Evolutionary conservation across 2,797 vertebrate species (phyloP).

Genomic region (Takifugu ocellatus): DNA sequence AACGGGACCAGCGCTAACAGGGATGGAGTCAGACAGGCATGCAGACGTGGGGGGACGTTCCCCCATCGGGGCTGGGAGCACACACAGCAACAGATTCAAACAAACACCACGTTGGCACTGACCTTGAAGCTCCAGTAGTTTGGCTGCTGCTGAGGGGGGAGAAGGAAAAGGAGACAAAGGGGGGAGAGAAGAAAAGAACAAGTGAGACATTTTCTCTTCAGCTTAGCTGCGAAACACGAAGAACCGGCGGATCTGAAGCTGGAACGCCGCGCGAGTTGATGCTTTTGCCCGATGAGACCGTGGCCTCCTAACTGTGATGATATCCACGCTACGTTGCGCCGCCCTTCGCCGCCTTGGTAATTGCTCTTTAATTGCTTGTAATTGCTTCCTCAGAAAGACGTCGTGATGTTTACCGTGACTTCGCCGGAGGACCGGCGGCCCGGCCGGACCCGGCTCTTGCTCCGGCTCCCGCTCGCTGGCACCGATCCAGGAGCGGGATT

Average conservation of each 20-base stretch:
- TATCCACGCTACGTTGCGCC: slow-evolving; percentile 52
- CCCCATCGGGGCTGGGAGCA: slow-evolving; percentile 53
- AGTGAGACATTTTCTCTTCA: slow-evolving; percentile 52
- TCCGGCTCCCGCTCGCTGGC: slow-evolving; percentile 19
- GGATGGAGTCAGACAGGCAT: slow-evolving; percentile 32
- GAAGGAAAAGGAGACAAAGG: slow-evolving; percentile 39
- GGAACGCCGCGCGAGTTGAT: neutral
- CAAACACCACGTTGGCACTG: slow-evolving; percentile 77
- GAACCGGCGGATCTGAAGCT: neutral
- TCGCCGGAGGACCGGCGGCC: slow-evolving; percentile 32
- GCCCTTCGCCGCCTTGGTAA: slow-evolving; percentile 61
- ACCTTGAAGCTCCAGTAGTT: slow-evolving; percentile 99
- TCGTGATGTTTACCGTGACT: slow-evolving; percentile 66
- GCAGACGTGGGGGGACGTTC: slow-evolving; percentile 36
- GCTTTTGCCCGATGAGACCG: neutral
- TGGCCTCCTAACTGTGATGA: slow-evolving; percentile 54
- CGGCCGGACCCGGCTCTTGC: slow-evolving; percentile 8
- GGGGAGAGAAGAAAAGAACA: slow-evolving; percentile 5
- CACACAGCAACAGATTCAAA: slow-evolving; percentile 54
- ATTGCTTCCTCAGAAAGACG: slow-evolving; percentile 57
- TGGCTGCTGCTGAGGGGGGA: slow-evolving; percentile 81
- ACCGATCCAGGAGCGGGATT: slow-evolving; percentile 32
- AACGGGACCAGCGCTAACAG: slow-evolving; percentile 31
- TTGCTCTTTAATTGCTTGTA: slow-evolving; percentile 67
- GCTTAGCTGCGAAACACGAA: slow-evolving; percentile 28